A percentile compares a stretch with the other conserved stretches of the same genome.
Evolutionary conservation across 2,888 invertebrate genomes (phyloP).

Genomic region (Melikaiella ostensackeni): DNA sequence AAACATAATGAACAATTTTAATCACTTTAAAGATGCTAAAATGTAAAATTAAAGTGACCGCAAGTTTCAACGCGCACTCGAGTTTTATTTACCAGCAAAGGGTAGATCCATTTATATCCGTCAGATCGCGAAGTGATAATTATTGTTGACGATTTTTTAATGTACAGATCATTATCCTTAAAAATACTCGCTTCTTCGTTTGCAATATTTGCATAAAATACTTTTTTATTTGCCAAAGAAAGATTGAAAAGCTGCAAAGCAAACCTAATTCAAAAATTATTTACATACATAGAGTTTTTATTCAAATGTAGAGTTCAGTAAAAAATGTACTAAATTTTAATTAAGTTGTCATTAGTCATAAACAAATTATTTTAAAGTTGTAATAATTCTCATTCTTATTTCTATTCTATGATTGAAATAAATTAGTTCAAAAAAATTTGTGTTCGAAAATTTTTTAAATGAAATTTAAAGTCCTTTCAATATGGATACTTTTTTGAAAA

Average conservation of each 20-base stretch:
- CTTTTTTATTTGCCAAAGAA: constrained; percentile 1
- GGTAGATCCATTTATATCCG: constrained; percentile 56
- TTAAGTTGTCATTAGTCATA: too few species aligned
- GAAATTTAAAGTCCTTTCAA: neutral
- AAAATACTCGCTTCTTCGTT: neutral
- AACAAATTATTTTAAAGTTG: too few species aligned
- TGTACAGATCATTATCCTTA: constrained; percentile 23
- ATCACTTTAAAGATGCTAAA: neutral
- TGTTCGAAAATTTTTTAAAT: neutral
- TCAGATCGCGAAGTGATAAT: constrained; percentile 63
- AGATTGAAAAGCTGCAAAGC: neutral
- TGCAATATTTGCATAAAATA: constrained; percentile 2
- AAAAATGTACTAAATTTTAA: too few species aligned
- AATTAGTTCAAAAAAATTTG: too few species aligned
- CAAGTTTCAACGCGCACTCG: constrained; percentile 36
- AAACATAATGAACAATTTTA: neutral
- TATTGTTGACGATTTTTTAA: constrained; percentile 58
- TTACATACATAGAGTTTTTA: too few species aligned
- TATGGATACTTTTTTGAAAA: neutral
- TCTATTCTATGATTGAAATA: too few species aligned
- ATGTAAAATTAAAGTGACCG: constrained; percentile 43
- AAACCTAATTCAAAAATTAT: neutral
- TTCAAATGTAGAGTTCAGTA: too few species aligned
- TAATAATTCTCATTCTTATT: too few species aligned
- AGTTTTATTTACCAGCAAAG: constrained; percentile 50